Percentiles rank a stretch among this genome's conserved stretches.
phyloP scores from a whole-genome alignment of 2,113 vertebrate genomes.

The Lepidiolamprologus cunningtoni region DNA sequence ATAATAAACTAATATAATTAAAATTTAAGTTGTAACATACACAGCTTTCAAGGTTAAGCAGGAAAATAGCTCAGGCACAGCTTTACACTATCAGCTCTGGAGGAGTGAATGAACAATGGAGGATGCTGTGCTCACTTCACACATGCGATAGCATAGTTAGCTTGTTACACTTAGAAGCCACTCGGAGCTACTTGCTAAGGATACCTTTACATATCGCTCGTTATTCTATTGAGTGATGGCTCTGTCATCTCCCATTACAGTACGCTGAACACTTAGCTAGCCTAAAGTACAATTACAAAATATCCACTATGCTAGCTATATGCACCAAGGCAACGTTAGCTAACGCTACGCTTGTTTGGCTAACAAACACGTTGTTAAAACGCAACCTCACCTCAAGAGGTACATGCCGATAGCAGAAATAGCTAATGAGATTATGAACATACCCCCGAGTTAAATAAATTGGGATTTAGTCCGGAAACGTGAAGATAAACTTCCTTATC shows the following conservation, averaged over 20 bases:
- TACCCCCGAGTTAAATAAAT: not conserved
- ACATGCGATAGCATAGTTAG: constrained; percentile 6
- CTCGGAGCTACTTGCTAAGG: not conserved
- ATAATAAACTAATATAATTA: not conserved
- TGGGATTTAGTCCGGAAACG: constrained; percentile 12
- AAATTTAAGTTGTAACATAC: not conserved
- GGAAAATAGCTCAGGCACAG: not conserved
- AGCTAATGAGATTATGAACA: not conserved
- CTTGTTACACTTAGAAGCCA: not conserved
- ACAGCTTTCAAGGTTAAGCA: not conserved
- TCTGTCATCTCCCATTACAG: accelerated
- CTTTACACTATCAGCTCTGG: not conserved
- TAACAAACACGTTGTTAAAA: not conserved
- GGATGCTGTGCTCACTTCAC: not conserved
- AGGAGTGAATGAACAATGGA: constrained; percentile 41
- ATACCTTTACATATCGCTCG: not conserved
- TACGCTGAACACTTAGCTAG: not conserved
- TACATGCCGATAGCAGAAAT: not conserved
- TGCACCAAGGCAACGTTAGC: not conserved
- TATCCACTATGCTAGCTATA: not conserved
- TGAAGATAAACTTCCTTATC: constrained; percentile 29
- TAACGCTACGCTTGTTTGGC: not conserved
- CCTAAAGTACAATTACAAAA: not conserved
- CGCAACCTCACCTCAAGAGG: not conserved
- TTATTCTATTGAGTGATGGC: accelerated